Conservation (phyloP, 2,113 vertebrate genomes). For the Triplophysa rosa region DNA sequence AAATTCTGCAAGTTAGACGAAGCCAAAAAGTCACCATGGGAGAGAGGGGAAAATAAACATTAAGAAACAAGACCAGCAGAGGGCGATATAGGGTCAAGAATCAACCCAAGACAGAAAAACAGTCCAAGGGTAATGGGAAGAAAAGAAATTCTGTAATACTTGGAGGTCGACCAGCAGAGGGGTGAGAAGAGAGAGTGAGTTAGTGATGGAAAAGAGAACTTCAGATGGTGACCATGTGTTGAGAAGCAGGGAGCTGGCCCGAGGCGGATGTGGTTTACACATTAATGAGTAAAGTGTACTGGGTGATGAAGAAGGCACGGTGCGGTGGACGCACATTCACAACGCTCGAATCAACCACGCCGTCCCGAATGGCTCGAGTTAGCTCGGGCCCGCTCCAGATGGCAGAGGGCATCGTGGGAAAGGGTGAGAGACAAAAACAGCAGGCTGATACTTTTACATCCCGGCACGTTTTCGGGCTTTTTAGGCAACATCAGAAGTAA, state of each 20-base stretch:
- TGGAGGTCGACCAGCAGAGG: constrained; percentile 35
- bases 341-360: constrained; percentile 50
- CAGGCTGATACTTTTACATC: neutral
- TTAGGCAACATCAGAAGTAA: no score
- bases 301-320: constrained; percentile 69
- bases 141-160: neutral
- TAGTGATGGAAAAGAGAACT: constrained; percentile 55
- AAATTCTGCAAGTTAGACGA: constrained; percentile 5
- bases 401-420: constrained; percentile 50
- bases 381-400: constrained; percentile 61
- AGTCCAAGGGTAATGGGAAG: neutral
- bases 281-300: constrained; percentile 75
- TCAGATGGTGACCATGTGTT: constrained; percentile 80
- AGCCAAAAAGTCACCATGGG: neutral
- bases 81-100: neutral
- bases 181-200: constrained; percentile 35
- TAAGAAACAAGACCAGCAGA: neutral
- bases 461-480: no score
- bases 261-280: constrained; percentile 73
- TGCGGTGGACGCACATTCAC: constrained; percentile 42
- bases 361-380: constrained; percentile 46
- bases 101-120: constrained; percentile 6
- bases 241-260: constrained; percentile 53
- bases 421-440: constrained; percentile 9
- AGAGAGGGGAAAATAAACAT: neutral